Conservation (phyloP, 2,113 vertebrate genomes). For the Strix uralensis region DNA sequence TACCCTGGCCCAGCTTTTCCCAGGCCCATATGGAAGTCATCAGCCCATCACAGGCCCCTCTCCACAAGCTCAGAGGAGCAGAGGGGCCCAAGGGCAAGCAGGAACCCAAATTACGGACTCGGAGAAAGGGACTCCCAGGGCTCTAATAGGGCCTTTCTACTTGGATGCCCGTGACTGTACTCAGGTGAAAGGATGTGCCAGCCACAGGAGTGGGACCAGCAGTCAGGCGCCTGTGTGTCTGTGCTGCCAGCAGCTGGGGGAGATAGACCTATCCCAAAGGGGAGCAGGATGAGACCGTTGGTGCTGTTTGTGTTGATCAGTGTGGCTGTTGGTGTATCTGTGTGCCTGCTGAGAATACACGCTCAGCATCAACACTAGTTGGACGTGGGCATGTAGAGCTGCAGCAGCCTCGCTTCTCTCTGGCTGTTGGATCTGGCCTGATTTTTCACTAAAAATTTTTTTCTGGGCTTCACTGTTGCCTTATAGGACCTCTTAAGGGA, state of each 20-base stretch:
- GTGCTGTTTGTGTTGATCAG: not conserved
- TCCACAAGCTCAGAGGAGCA: not conserved
- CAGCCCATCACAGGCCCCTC: not conserved
- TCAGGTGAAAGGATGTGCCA: not conserved
- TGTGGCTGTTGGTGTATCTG: not conserved
- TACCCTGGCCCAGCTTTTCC: not conserved
- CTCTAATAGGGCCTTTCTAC: not conserved
- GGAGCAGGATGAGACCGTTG: not conserved
- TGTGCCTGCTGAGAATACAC: not conserved
- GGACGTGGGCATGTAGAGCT: not conserved
- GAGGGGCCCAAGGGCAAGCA: not conserved
- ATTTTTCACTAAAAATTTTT: not conserved
- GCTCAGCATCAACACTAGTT: rapidly evolving
- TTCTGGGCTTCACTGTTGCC: not conserved
- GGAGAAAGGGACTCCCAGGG: not conserved
- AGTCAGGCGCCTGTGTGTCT: rapidly evolving
- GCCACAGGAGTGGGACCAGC: too few species aligned
- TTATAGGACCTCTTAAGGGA: not conserved
- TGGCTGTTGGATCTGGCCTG: not conserved
- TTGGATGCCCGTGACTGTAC: rapidly evolving
- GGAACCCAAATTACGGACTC: not conserved
- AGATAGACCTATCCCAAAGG: not conserved
- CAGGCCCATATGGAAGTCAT: not conserved
- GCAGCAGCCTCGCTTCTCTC: not conserved
- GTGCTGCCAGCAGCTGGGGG: not conserved